Percentiles rank a stretch among this genome's conserved stretches.
phyloP scores from a whole-genome alignment of 2,797 vertebrate genomes.

The Rhadinocentrus ornatus region DNA sequence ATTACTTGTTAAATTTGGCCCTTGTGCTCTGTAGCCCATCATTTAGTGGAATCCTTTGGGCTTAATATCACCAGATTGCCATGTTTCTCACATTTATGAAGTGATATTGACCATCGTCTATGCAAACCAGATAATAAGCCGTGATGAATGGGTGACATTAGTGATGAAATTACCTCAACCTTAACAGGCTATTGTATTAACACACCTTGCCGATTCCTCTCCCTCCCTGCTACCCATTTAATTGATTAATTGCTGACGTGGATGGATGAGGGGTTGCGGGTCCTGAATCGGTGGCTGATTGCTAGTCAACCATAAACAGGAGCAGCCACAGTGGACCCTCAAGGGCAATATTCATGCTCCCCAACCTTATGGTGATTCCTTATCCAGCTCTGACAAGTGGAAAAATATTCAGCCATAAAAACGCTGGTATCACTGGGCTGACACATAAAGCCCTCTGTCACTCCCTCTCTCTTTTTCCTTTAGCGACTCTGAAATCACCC shows the following conservation, averaged over 20 bases:
- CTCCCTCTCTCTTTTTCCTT: constrained; percentile 54
- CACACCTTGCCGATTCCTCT: constrained; percentile 73
- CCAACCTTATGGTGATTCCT: constrained; percentile 80
- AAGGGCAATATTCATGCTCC: constrained; percentile 80
- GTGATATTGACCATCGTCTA: constrained; percentile 79
- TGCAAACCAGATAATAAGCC: constrained; percentile 76
- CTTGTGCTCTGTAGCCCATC: constrained; percentile 45
- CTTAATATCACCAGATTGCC: constrained; percentile 60
- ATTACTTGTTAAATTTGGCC: constrained; percentile 39
- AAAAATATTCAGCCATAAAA: constrained; percentile 81
- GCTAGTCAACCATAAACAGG: constrained; percentile 82
- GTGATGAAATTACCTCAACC: constrained; percentile 81
- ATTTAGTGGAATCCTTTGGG: constrained; percentile 54
- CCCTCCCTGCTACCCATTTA: constrained; percentile 70
- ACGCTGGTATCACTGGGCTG: constrained; percentile 74
- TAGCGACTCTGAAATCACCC: constrained; percentile 78
- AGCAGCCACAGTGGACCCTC: constrained; percentile 74
- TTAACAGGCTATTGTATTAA: constrained; percentile 79
- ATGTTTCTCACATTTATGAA: constrained; percentile 73
- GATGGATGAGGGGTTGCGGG: constrained; percentile 78
- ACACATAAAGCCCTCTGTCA: constrained; percentile 77
- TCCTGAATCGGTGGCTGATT: constrained; percentile 80
- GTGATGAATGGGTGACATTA: constrained; percentile 81
- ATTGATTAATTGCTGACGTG: constrained; percentile 82
- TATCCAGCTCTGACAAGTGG: constrained; percentile 77